These are phyloP conservation scores for Tribolium madens DNA, from an alignment of 1,140 invertebrate species.

Conservation along the genomic window DNA sequence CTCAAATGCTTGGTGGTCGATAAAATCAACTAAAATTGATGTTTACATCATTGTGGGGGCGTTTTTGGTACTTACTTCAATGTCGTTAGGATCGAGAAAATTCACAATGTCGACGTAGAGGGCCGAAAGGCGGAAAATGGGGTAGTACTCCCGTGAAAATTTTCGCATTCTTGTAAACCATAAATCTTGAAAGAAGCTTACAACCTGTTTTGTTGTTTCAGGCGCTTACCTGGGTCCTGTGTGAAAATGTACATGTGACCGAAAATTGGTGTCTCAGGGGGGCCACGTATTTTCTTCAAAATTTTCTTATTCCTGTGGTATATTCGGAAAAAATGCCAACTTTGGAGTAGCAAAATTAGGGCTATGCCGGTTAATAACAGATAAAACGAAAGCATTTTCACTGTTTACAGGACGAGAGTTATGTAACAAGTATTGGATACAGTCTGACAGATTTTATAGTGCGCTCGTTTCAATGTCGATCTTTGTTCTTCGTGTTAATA, in stretches of 20 bases:
- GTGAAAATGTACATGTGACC: neutral
- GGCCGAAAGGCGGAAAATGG: conserved; percentile 20
- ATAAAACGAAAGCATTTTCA: conserved; percentile 8
- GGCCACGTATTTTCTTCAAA: neutral
- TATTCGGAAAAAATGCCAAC: neutral
- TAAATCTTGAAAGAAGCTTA: conserved; percentile 20
- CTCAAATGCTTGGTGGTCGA: conserved; percentile 28
- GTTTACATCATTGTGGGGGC: neutral
- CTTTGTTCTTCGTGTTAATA: neutral
- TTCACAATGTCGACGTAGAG: conserved; percentile 23
- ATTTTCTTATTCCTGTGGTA: neutral
- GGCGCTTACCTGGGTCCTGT: neutral
- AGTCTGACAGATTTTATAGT: neutral
- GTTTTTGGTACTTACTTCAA: conserved; percentile 11
- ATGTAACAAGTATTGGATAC: neutral
- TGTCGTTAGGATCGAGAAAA: conserved; percentile 17
- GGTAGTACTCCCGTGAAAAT: conserved; percentile 3
- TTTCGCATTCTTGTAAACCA: conserved; percentile 18
- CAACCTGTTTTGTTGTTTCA: neutral
- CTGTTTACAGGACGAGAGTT: too few relatives aligned
- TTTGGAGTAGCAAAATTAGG: neutral
- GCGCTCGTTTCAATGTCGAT: neutral
- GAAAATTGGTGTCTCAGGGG: neutral
- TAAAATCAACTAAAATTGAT: conserved; percentile 4
- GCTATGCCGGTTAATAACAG: neutral